Conservation (phyloP, 2,113 vertebrate genomes). For the Empidonax traillii region DNA sequence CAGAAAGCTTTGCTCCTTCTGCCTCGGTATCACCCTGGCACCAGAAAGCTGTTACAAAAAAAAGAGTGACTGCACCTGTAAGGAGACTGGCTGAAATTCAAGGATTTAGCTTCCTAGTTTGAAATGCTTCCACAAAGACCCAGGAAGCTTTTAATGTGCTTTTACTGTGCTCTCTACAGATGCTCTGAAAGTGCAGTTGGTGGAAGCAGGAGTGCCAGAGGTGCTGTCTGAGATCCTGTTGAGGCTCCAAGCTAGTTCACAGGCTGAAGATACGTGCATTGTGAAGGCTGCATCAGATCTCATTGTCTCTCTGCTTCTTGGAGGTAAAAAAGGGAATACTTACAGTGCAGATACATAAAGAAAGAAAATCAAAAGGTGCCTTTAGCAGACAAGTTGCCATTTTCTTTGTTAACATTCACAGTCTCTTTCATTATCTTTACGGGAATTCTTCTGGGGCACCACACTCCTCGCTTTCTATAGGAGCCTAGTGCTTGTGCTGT, state of each 20-base stretch:
- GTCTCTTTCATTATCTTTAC: neutral
- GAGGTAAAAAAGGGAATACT: conserved; percentile 71
- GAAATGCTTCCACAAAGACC: neutral
- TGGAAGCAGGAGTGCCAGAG: conserved; percentile 83
- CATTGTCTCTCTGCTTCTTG: conserved; percentile 85
- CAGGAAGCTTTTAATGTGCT: neutral
- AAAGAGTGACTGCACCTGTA: neutral
- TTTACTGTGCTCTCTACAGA: conserved; percentile 67
- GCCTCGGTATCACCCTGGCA: neutral
- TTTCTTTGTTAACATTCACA: neutral
- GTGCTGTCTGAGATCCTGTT: conserved; percentile 81
- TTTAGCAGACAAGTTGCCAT: neutral
- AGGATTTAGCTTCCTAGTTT: neutral
- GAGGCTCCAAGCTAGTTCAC: conserved; percentile 76
- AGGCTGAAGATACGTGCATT: conserved; percentile 83
- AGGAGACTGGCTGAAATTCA: neutral
- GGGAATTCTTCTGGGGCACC: neutral
- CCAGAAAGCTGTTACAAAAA: neutral
- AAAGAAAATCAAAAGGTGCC: neutral
- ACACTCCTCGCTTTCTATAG: neutral
- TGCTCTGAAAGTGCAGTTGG: conserved; percentile 84
- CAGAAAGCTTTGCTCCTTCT: neutral
- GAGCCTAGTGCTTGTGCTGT: neutral
- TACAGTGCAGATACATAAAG: neutral
- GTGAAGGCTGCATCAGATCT: conserved; percentile 89